Evolutionary conservation across 1,140 invertebrate species (phyloP).

Genomic region (Tenebrio molitor): DNA sequence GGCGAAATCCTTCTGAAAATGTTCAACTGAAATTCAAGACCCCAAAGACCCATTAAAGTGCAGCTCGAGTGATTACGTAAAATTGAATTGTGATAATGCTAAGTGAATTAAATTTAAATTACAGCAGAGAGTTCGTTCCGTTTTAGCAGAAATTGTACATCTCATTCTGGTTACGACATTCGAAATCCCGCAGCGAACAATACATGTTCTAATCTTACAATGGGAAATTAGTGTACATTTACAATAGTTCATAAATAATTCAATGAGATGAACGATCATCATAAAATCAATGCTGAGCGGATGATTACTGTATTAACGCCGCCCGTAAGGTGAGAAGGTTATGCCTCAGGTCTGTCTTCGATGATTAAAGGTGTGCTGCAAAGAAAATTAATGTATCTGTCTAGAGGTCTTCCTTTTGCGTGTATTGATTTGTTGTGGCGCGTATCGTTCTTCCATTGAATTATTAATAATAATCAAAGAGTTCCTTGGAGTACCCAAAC

Average conservation of each 20-base stretch:
- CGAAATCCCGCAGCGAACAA: background rate
- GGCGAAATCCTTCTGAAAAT: no score
- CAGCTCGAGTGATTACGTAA: background rate
- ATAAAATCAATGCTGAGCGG: no score
- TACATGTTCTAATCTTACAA: background rate
- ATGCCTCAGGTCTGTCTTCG: background rate
- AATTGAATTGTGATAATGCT: background rate
- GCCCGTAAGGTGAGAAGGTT: background rate
- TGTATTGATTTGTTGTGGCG: background rate
- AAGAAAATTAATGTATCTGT: constrained; percentile 40
- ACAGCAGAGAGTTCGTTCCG: background rate
- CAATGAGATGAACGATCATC: background rate
- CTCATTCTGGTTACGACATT: background rate
- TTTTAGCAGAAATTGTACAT: background rate
- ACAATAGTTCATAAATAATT: background rate
- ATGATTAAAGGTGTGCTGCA: constrained; percentile 5
- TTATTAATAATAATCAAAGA: background rate
- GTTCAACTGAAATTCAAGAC: no score
- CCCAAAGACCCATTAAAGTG: no score
- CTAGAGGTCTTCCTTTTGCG: background rate
- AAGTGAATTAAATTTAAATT: background rate
- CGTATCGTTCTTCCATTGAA: background rate
- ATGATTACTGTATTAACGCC: no score
- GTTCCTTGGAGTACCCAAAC: no score
- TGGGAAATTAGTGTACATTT: background rate